Evolutionary conservation across 2,888 invertebrate genomes (phyloP).

Genomic region (Andrena trimmerana): DNA sequence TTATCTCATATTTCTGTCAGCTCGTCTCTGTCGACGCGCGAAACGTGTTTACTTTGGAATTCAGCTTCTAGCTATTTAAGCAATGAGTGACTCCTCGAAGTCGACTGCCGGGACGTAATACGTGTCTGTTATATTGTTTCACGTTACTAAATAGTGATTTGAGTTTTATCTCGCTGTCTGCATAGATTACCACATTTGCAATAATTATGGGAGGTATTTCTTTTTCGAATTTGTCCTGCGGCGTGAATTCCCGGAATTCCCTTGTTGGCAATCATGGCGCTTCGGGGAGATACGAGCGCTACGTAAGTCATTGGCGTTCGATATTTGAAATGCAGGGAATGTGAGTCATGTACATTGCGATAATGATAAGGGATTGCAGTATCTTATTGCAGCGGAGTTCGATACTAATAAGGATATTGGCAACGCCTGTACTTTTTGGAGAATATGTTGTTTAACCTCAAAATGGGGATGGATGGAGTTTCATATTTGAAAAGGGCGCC

Average conservation of each 20-base stretch:
- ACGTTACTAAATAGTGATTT: neutral
- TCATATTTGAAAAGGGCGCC: too few species aligned
- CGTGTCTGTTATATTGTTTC: too few species aligned
- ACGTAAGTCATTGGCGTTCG: neutral
- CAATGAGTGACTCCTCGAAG: too few species aligned
- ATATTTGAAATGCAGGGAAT: slow-evolving; percentile 1
- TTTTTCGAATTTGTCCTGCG: neutral
- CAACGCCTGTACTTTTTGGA: too few species aligned
- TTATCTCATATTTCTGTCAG: too few species aligned
- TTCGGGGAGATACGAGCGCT: neutral
- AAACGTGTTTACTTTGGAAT: too few species aligned
- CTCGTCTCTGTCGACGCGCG: too few species aligned
- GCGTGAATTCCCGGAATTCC: neutral
- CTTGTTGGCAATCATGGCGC: neutral
- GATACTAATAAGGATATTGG: too few species aligned
- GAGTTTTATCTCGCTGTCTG: neutral
- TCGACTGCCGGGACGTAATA: too few species aligned
- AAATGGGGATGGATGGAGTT: too few species aligned
- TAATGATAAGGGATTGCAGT: slow-evolving; percentile 8
- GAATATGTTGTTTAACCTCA: too few species aligned
- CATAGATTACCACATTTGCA: neutral
- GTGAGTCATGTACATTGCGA: slow-evolving; percentile 3
- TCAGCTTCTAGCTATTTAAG: too few species aligned
- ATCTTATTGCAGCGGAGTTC: neutral
- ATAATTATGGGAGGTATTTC: neutral